These are phyloP conservation scores for Chrysocyon brachyurus DNA, from an alignment of 2,797 vertebrate genomes.

Conservation along the genomic window DNA sequence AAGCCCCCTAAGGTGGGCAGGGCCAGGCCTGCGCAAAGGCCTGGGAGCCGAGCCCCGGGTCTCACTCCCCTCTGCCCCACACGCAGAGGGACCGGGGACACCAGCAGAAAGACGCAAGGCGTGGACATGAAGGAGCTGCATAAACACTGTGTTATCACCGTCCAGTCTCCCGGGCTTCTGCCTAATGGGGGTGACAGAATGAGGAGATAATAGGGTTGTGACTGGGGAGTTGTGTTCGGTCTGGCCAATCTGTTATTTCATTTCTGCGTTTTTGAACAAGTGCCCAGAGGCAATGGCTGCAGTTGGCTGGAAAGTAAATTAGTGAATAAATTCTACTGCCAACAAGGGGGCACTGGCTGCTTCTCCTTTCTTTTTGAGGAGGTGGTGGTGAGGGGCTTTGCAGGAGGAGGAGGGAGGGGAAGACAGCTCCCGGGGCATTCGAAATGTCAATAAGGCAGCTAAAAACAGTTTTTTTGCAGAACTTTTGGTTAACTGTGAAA, in stretches of 20 bases:
- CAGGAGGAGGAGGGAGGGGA: not conserved
- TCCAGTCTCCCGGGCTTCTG: conserved; percentile 22
- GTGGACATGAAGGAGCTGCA: not conserved
- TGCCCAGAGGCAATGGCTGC: conserved; percentile 73
- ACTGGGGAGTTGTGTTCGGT: conserved; percentile 51
- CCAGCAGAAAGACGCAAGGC: not conserved
- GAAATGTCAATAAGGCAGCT: not conserved
- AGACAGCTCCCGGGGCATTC: not conserved
- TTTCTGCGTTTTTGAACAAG: conserved; percentile 77
- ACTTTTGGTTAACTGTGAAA: not conserved
- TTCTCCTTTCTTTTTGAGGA: not conserved
- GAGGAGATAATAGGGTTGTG: conserved; percentile 71
- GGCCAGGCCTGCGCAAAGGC: not conserved
- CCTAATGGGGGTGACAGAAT: conserved; percentile 63
- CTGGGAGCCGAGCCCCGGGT: not conserved
- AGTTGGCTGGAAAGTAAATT: conserved; percentile 73
- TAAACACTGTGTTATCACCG: conserved; percentile 31
- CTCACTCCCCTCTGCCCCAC: not conserved
- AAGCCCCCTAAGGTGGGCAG: not conserved
- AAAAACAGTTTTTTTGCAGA: not conserved
- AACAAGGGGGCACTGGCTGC: conserved; percentile 42
- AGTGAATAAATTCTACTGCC: conserved; percentile 67
- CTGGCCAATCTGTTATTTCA: conserved; percentile 77
- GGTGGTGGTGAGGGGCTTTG: not conserved
- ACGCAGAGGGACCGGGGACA: not conserved